Base-by-base conservation (phyloP, 2,797 vertebrate species). In the Cryptoprocta ferox region DNA sequence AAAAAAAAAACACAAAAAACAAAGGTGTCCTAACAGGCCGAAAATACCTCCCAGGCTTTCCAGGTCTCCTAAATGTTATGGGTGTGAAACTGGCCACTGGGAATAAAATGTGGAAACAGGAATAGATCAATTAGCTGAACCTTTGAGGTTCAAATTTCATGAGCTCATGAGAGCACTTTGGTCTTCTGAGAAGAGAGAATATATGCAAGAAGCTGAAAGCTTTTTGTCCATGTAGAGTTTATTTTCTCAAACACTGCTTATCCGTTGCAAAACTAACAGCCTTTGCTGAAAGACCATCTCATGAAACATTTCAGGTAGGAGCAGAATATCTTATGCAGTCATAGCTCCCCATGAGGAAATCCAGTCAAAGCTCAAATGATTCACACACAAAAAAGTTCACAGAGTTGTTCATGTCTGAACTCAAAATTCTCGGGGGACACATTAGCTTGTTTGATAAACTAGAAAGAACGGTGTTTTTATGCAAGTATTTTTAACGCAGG, bases 401-500 rank as follows among this genome's bases (percentile, higher is more conserved):
- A 90, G 85, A 96, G 95, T 94, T 98, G 97, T 98, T 98, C 96
- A 30, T 89, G 95, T 97, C 98, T 99, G 97, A 98, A 98, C 80
- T 97, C 94, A 91, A 91, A 97, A 90, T 86, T 97, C 98, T 98
- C 98, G 1, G 93, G 98, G 98, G 98, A 85, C 96, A 76, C 97
- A 97, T 98, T 98, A 97, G 93, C 97, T 98, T 97, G 48, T 97
- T 98, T 98, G 98, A 98, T 98, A 99, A 98, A 97, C 98, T 98
- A 97, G 97, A 98, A 98, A 98, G 97, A 97, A 98, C 73, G 92
- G 68, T 12, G 91, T 98, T 97, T 98, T 98, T 97, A 92, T 97
- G 96, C 80, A 97, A 97, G 97, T 88, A 97, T 98, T 98, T 76
- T 98, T 98, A 98, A 98, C 98, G 96, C 97, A 98, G 98, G 98